phyloP scores from a whole-genome alignment of 2,797 vertebrate species.

The Psittacula derbiana region DNA sequence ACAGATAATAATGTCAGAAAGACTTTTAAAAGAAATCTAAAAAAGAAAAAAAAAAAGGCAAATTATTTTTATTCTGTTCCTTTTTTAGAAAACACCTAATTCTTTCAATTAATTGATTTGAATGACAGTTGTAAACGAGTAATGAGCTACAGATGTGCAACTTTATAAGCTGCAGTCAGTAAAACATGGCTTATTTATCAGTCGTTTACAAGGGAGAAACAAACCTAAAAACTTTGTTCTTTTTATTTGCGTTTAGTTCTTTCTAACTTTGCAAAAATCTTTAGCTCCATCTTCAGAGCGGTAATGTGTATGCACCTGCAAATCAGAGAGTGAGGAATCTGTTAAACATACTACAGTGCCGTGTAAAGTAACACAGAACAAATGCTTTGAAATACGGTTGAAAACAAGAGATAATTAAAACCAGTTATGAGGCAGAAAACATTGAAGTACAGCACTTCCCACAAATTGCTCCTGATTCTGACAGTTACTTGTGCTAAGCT shows the following conservation, averaged over 20 bases:
- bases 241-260: not conserved
- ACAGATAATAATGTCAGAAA: not conserved
- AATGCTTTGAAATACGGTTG: not conserved
- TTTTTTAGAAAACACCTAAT: constrained; percentile 42
- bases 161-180: constrained; percentile 15
- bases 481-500: not conserved
- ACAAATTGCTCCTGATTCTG: not conserved
- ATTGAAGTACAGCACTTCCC: not conserved
- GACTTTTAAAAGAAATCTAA: not conserved
- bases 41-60: not conserved
- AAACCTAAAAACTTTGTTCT: not conserved
- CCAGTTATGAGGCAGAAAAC: not conserved
- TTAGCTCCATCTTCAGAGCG: constrained; percentile 77
- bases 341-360: not conserved
- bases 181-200: constrained; percentile 43
- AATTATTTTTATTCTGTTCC: constrained; percentile 18
- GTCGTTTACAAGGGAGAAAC: not conserved
- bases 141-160: constrained; percentile 66
- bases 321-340: not conserved
- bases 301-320: constrained; percentile 15
- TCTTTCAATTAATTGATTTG: constrained; percentile 61
- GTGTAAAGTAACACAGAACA: not conserved
- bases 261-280: constrained; percentile 64
- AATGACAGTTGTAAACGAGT: constrained; percentile 50
- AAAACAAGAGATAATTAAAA: not conserved